Percentiles rank a stretch among this genome's conserved stretches.
phyloP scores from a whole-genome alignment of 2,113 vertebrate genomes.

The Aix galericulata region DNA sequence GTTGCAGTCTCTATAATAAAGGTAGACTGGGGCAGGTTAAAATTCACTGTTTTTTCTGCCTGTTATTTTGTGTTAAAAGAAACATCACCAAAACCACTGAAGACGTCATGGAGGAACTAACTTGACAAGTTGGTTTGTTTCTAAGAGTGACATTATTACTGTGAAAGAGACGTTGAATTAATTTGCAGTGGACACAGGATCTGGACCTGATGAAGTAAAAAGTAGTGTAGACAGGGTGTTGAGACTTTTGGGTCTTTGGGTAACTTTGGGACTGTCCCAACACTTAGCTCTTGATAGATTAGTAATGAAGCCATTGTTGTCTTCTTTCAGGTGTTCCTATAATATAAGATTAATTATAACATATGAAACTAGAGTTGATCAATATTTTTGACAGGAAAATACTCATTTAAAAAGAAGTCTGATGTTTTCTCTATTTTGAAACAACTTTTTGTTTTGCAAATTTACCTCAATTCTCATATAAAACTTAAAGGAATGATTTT shows the following conservation, averaged over 20 bases:
- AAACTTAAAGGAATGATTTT: slow-evolving; percentile 13
- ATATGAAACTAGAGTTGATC: neutral
- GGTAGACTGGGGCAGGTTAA: neutral
- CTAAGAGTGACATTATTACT: neutral
- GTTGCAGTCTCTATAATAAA: neutral
- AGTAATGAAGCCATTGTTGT: neutral
- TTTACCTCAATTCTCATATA: neutral
- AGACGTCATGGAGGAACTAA: neutral
- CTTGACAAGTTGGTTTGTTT: neutral
- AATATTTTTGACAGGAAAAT: neutral
- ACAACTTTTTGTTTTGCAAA: neutral
- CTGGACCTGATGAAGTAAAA: neutral
- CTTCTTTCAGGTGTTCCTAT: neutral
- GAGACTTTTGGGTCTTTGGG: neutral
- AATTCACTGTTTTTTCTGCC: neutral
- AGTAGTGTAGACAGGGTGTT: neutral
- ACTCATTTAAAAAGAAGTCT: neutral
- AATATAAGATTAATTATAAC: neutral
- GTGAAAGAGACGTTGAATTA: neutral
- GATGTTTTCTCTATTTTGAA: neutral
- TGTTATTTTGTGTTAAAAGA: neutral
- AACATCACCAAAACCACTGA: neutral
- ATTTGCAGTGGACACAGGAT: neutral
- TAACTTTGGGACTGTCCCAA: neutral
- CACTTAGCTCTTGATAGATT: neutral